phyloP scores from a whole-genome alignment of 2,888 invertebrate genomes.

The Habrosyne pyritoides region DNA sequence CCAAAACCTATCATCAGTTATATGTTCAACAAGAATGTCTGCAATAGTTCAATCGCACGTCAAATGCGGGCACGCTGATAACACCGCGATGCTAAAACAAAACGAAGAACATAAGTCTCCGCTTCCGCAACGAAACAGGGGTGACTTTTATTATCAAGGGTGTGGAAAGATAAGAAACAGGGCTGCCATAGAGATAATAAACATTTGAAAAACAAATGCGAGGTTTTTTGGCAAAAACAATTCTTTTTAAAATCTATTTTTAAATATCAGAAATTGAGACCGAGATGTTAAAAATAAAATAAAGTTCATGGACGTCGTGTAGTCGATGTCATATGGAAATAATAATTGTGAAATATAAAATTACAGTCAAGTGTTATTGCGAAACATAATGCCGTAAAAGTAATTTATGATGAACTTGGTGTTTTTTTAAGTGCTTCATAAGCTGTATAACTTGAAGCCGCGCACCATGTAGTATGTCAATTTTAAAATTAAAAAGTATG shows the following conservation, averaged over 20 bases:
- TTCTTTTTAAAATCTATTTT: background rate
- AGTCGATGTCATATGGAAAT: background rate
- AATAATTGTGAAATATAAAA: background rate
- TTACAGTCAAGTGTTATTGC: background rate
- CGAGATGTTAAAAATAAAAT: background rate
- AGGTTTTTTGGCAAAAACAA: background rate
- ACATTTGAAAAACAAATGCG: background rate
- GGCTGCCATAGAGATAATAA: slow-evolving; percentile 33
- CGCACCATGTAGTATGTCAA: background rate
- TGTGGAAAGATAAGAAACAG: slow-evolving; percentile 56
- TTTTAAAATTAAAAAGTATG: slow-evolving; percentile 22
- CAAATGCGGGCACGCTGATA: slow-evolving; percentile 35
- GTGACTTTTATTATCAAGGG: slow-evolving; percentile 60
- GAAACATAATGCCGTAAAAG: background rate
- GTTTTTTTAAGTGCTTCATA: slow-evolving; percentile 1
- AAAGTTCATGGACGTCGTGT: background rate
- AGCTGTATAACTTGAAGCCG: background rate
- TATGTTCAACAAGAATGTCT: background rate
- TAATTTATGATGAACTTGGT: slow-evolving; percentile 8
- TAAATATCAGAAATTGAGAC: no score
- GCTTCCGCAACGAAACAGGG: slow-evolving; percentile 38
- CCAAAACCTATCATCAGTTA: background rate
- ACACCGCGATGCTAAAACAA: slow-evolving; percentile 28
- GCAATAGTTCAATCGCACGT: slow-evolving; percentile 1
- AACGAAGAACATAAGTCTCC: slow-evolving; percentile 19